Base-by-base conservation (phyloP, 1,140 invertebrate genomes). In the Planococcus citri region DNA sequence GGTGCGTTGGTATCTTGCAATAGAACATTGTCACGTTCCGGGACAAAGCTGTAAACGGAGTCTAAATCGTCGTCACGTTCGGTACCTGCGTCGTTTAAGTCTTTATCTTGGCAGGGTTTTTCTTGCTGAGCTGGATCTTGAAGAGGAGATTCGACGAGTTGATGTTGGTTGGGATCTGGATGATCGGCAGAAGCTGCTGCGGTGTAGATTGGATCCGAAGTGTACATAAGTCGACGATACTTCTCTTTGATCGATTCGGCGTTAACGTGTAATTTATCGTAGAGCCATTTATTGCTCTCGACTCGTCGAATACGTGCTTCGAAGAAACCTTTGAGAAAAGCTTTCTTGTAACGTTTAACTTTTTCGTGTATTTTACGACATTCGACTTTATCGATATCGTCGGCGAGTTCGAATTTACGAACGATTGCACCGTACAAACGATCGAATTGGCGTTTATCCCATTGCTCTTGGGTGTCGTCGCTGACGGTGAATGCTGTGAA, bases 341-440 rank as follows among this genome's bases (percentile, higher is more conserved):
- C 60, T 24, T 27, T 24, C 60, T 64, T 64, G 25, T 64, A 64
- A 64, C 60, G 60, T 27, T 24, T 64, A 9, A 64, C 60, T 27
- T 64, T 64, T 25, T 64, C 60, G 60, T 64, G 9, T 24, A 64
- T 24, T 25, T 64, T 64, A 25, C 60, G 60, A 24, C 9, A 24
- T 64, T 64, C 60, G 8, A 24, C 12, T 25, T 64, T 22, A 25
- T 64, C 25, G 60, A 27, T 10, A 9, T 64, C 25, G 1, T 24
- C 10, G 10, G 10, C 3, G 6, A 64, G 22, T 64, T 64, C 60
- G 22, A 17, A 22, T 17, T 64, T 24, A 4, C 20, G 60, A 2
- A 17, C 6, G 2, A 64, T 24, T 27, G 9, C 10, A 6, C 22
- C 25, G 60, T 24, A 64, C 17, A 64, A 24, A 20, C 60, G 60